Evolutionary conservation across 2,797 vertebrate species (phyloP).

Genomic region (Gymnoscopelus braueri): DNA sequence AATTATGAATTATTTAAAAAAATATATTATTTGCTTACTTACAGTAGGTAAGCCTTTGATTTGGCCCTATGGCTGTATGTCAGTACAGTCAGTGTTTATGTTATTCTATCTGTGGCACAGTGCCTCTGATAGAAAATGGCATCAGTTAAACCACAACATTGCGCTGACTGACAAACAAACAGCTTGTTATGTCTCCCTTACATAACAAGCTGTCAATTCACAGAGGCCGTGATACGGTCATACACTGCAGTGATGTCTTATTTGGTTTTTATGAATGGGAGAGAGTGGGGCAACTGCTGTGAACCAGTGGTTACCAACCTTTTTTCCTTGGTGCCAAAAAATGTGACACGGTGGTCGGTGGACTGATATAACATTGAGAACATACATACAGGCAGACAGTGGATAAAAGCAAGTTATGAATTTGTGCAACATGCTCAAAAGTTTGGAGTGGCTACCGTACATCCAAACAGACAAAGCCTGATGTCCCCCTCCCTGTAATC

Average conservation of each 20-base stretch:
- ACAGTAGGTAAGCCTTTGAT: not conserved
- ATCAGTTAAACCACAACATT: constrained; percentile 31
- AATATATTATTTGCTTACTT: no score
- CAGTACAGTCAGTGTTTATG: not conserved
- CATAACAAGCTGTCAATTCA: constrained; percentile 1
- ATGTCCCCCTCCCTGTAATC: no score
- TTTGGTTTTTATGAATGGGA: constrained; percentile 27
- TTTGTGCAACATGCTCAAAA: no score
- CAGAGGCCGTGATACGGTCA: constrained; percentile 37
- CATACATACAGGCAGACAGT: no score
- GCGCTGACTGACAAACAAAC: constrained; percentile 1
- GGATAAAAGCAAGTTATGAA: no score
- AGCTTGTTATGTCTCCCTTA: not conserved
- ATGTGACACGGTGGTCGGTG: no score
- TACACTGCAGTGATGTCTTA: constrained; percentile 25
- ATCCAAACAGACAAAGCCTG: no score
- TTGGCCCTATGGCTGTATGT: not conserved
- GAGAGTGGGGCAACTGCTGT: not conserved
- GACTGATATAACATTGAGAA: no score
- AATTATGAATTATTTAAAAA: no score
- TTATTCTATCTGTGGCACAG: constrained; percentile 1
- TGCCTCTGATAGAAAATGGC: constrained; percentile 16
- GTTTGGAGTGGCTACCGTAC: no score
- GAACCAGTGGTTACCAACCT: no score
- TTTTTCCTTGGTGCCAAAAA: no score